phyloP scores from a whole-genome alignment of 2,888 invertebrate species.

The Pherbina coryleti region DNA sequence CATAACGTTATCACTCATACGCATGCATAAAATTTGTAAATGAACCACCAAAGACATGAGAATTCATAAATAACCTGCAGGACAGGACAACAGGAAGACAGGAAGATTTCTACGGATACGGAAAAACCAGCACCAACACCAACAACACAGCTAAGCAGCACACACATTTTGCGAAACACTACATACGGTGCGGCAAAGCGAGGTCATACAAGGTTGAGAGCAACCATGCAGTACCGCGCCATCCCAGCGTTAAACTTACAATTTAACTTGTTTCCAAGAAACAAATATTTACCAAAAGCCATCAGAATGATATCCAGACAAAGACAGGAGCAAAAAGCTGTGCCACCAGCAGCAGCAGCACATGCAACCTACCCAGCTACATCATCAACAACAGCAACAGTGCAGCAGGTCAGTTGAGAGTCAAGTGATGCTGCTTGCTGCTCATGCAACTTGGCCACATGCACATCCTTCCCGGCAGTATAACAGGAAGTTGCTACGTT shows the following conservation, averaged over 20 bases:
- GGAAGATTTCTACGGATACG: background rate
- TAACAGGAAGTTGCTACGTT: background rate
- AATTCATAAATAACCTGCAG: slow-evolving; percentile 49
- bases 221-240: background rate
- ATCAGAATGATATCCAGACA: slow-evolving; percentile 16
- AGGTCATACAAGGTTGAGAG: slow-evolving; percentile 2
- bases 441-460: background rate
- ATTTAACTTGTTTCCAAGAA: slow-evolving; percentile 37
- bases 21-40: slow-evolving; percentile 47
- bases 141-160: too few relatives aligned
- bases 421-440: slow-evolving; percentile 7
- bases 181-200: background rate
- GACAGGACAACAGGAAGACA: slow-evolving; percentile 16
- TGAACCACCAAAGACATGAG: slow-evolving; percentile 50
- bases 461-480: background rate
- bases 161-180: too few relatives aligned
- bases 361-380: background rate
- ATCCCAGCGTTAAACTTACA: slow-evolving; percentile 6
- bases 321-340: background rate
- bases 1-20: slow-evolving; percentile 42
- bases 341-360: background rate
- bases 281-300: slow-evolving; percentile 46
- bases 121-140: too few relatives aligned
- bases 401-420: background rate
- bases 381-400: background rate